Evolutionary conservation across 1,140 invertebrate species (phyloP).

Genomic region (Drosophila equinoxialis): DNA sequence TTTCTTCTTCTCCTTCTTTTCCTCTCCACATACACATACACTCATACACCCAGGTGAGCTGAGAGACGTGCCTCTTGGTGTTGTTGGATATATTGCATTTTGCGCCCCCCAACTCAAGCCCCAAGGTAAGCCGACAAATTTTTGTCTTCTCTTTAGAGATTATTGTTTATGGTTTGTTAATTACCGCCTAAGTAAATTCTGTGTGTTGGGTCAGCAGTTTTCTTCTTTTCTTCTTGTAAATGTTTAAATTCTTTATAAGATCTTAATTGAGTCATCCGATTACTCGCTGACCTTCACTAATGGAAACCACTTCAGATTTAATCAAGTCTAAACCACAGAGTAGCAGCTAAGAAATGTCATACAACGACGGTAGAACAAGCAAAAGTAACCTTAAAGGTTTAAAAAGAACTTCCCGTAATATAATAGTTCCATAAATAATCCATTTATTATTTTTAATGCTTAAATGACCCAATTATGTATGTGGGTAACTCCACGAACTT

Average conservation of each 20-base stretch:
- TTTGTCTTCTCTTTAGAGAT: constrained; percentile 7
- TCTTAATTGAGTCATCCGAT: not conserved
- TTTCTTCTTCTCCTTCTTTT: constrained; percentile 4
- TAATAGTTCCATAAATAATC: too few species aligned
- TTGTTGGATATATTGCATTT: not conserved
- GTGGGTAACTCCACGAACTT: not conserved
- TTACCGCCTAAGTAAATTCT: not conserved
- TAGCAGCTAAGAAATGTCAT: too few species aligned
- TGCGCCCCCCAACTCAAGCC: not conserved
- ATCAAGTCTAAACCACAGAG: too few species aligned
- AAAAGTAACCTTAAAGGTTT: too few species aligned
- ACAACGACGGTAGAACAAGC: too few species aligned
- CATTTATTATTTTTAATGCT: too few species aligned
- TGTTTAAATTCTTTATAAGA: not conserved
- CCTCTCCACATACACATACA: not conserved
- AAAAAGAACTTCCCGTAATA: too few species aligned
- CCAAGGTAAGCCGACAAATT: constrained; percentile 18
- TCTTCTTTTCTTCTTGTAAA: not conserved
- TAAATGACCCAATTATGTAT: too few species aligned
- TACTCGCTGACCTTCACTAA: not conserved
- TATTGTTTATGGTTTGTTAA: constrained; percentile 11
- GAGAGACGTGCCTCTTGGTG: constrained; percentile 22
- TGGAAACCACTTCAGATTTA: not conserved
- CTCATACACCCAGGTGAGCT: constrained; percentile 24
- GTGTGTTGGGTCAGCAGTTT: constrained; percentile 1